Evolutionary conservation across 2,113 vertebrate genomes (phyloP).

Genomic region (Oophaga pumilio): DNA sequence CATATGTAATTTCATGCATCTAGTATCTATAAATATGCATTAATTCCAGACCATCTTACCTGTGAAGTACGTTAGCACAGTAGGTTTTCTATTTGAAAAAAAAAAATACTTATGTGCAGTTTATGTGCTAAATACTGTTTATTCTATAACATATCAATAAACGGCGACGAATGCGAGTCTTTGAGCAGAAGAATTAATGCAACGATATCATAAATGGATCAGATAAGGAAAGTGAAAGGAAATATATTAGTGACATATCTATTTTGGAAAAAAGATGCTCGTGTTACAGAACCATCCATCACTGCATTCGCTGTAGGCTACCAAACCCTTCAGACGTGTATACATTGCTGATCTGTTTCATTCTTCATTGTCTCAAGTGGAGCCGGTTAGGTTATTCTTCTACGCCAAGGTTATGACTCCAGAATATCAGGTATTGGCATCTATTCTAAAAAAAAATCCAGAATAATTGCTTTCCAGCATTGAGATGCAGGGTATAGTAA

Average conservation of each 20-base stretch:
- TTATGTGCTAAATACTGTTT: not conserved
- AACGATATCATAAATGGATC: not conserved
- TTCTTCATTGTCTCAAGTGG: not conserved
- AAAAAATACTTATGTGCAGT: not conserved
- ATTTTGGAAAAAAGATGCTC: not conserved
- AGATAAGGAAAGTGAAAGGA: not conserved
- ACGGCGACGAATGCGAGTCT: not conserved
- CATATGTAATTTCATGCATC: not conserved
- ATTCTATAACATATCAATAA: not conserved
- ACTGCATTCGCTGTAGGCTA: not conserved
- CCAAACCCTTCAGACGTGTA: not conserved
- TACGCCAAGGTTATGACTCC: not conserved
- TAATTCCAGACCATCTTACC: not conserved
- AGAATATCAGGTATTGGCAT: not conserved
- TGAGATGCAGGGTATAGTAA: too few species aligned
- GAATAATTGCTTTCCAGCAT: not conserved
- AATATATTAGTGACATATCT: not conserved
- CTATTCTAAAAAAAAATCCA: not conserved
- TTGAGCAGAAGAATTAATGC: not conserved
- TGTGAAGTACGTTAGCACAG: not conserved
- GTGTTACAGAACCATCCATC: constrained; percentile 1
- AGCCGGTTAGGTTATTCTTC: not conserved
- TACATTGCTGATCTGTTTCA: not conserved
- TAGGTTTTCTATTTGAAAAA: not conserved
- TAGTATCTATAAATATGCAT: not conserved